Percentiles rank a stretch among this genome's conserved stretches.
phyloP scores from a whole-genome alignment of 2,113 vertebrate genomes.

The Pterocles burchelli region DNA sequence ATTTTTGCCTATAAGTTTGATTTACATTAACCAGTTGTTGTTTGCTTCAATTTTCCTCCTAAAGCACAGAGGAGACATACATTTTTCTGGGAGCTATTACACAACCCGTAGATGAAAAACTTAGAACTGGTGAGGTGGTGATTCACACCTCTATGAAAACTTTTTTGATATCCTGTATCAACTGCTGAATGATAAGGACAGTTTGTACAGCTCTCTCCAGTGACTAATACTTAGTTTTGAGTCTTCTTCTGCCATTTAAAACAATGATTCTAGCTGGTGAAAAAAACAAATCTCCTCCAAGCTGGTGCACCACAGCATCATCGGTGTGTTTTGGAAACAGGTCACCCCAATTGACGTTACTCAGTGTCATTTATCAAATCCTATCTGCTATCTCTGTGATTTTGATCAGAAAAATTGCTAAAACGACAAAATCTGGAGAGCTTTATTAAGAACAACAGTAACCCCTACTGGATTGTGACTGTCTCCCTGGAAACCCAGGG shows the following conservation, averaged over 20 bases:
- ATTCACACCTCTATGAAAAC: not conserved
- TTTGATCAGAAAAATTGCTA: constrained; percentile 69
- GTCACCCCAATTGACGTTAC: not conserved
- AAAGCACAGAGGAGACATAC: not conserved
- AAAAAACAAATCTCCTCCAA: not conserved
- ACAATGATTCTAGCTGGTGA: not conserved
- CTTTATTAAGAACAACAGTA: constrained; percentile 72
- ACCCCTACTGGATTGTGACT: constrained; percentile 67
- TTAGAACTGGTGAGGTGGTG: not conserved
- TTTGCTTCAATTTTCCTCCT: not conserved
- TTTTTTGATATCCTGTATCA: not conserved
- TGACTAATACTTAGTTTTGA: not conserved
- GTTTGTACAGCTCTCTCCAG: not conserved
- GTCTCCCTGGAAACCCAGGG: constrained; percentile 83
- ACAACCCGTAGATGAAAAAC: not conserved
- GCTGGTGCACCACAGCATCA: not conserved
- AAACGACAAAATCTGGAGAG: constrained; percentile 73
- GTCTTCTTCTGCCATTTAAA: not conserved
- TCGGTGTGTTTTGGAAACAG: not conserved
- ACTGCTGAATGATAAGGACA: not conserved
- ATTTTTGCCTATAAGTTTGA: not conserved
- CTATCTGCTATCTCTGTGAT: constrained; percentile 70
- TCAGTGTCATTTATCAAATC: constrained; percentile 61
- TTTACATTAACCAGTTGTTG: not conserved
- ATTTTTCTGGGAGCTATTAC: not conserved